Evolutionary conservation across 2,797 vertebrate genomes (phyloP), one percentile per base, ranked within the genome.

Genomic region (Enteromius thamalakanensis): DNA sequence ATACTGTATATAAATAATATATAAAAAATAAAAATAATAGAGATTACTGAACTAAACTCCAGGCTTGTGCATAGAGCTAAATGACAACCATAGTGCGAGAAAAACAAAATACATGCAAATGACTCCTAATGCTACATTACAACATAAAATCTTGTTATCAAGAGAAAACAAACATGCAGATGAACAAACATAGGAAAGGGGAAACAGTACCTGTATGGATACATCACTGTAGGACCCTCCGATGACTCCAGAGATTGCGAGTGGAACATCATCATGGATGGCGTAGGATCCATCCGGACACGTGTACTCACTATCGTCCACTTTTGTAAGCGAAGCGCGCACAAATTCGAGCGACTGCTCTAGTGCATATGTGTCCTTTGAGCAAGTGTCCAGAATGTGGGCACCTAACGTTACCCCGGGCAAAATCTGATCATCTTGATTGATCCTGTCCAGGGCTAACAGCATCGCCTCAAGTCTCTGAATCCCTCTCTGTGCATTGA

Each of bases 391-490:
- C 0, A 99, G 94, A 85, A 99, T 99, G 88, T 99, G 97, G 2
- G 97, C 96, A 0, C 98, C 98, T 79, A 99, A 92, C 70, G 83
- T 94, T 87, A 99, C 93, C 2, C 97, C 98, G 0, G 98, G 98
- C 78, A 99, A 95, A 90, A 99, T 95, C 86, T 80, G 94, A 9
- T 95, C 87, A 1, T 97, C 97, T 34, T 93, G 93, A 92, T 99
- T 99, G 91, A 99, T 99, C 90, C 96, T 95, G 0, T 99, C 98
- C 74, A 99, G 93, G 0, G 98, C 98, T 0, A 99, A 96, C 76
- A 99, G 94, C 98, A 99, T 99, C 92, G 98, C 98, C 88, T 99
- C 98, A 85, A 99, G 94, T 80, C 98, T 95, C 91, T 99, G 98
- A 93, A 99, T 97, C 15, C 98, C 98, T 5, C 98, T 93, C 80